Base-by-base conservation (phyloP, 2,113 vertebrate genomes). In the Ranitomeya variabilis region DNA sequence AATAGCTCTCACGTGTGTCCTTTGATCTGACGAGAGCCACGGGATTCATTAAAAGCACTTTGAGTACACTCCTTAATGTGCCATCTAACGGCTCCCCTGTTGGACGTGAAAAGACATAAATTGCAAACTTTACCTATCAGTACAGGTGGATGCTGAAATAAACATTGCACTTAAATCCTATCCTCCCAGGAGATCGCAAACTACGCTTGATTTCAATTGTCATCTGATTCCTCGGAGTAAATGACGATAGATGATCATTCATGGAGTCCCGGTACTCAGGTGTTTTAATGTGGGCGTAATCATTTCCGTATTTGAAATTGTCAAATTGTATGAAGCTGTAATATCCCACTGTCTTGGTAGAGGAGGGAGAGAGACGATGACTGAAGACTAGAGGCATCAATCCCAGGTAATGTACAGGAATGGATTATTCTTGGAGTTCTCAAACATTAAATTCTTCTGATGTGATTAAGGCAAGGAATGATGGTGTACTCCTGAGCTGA, bases 31-130 rank as follows among this genome's bases (percentile, higher is more conserved):
- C 19, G 55, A 76, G 69, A 74, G 26, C 23, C 67, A n/a, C 21
- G 76, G 83, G 55, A 85, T 76, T 85, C 66, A 85, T 85, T 85
- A 85, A 74, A 85, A 76, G 67, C 83, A 85, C 83, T 85, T 85
- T n/a, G n/a, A 85, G 83, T 69, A n/a, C 23, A 85, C 67, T 76
- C 69, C 59, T 85, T 60, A 85, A 85, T 85, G 69, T 55, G 83
- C 83, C 69, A 74, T 85, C 67, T 85, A 31, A 85, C 67, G 31
- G 69, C 83, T 85, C 69, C 83, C 69, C 69, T 7, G 83, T 73
- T 76, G 83, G 26, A 76, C 9, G 69, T 59, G 54, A 85, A 85
- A 59, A 76, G 16, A 37, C 15, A 74, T 85, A 73, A 57, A 76
- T 85, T 85, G 60, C 14, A 85, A 85, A 85, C 67, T 74, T 85